phyloP scores from a whole-genome alignment of 2,797 vertebrate genomes.

The Sebastiscus albofasciatus region DNA sequence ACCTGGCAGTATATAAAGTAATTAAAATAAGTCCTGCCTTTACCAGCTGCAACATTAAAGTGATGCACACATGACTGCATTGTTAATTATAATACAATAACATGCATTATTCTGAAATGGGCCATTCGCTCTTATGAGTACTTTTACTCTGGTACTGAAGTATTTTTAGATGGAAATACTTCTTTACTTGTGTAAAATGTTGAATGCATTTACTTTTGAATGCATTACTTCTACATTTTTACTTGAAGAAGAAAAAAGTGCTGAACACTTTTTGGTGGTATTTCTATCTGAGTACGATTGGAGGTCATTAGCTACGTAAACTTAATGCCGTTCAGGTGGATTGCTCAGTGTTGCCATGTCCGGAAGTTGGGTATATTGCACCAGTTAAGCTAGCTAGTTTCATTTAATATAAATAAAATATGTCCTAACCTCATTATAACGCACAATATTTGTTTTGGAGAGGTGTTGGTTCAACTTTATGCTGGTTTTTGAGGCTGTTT shows the following conservation, averaged over 20 bases:
- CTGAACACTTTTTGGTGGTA: neutral
- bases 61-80: too few relatives aligned
- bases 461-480: neutral
- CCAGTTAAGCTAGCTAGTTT: too few relatives aligned
- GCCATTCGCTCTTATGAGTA: neutral
- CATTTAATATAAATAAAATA: neutral
- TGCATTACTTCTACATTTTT: neutral
- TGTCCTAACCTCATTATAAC: neutral
- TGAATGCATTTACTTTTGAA: neutral
- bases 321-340: neutral
- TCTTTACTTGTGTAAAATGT: neutral
- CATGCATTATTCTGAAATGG: too few relatives aligned
- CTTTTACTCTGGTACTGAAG: neutral
- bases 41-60: neutral
- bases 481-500: neutral
- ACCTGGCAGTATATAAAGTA: neutral
- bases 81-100: too few relatives aligned
- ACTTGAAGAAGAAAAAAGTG: neutral
- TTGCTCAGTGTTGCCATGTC: neutral
- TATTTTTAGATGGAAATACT: neutral
- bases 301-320: too few relatives aligned
- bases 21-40: neutral
- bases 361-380: neutral
- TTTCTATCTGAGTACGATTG: neutral
- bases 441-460: neutral